Conservation (phyloP, 2,113 vertebrate genomes). For the Enhydra lutris region DNA sequence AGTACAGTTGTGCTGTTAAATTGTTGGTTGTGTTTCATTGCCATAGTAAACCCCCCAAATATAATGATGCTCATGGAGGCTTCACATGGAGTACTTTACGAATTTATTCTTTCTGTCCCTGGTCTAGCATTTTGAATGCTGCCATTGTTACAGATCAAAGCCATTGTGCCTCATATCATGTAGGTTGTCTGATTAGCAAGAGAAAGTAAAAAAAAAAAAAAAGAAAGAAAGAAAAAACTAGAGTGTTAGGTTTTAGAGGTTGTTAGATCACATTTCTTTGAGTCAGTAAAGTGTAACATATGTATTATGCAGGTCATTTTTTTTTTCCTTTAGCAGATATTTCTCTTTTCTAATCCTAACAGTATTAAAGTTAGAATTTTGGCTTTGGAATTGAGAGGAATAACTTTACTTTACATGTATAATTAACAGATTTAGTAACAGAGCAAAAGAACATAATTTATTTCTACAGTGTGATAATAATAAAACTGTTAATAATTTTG, state of each 20-base stretch:
- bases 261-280: conserved; percentile 55
- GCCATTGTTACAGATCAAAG: conserved; percentile 46
- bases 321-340: conserved; percentile 71
- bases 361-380: conserved; percentile 68
- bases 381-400: conserved; percentile 75
- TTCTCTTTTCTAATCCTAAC: conserved; percentile 63
- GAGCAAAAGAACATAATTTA: conserved; percentile 56
- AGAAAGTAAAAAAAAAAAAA: conserved; percentile 71
- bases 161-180: conserved; percentile 59
- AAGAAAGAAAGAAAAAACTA: conserved; percentile 62
- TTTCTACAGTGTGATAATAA: conserved; percentile 77
- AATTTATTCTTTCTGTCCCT: conserved; percentile 64
- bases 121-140: conserved; percentile 69
- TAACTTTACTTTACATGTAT: conserved; percentile 78
- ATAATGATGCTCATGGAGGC: conserved; percentile 52
- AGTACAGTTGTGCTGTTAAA: conserved; percentile 22
- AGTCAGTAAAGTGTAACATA: conserved; percentile 57
- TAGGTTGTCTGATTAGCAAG: conserved; percentile 71
- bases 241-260: conserved; percentile 61
- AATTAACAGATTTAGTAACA: conserved; percentile 79
- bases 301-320: conserved; percentile 68
- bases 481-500: conserved; percentile 80
- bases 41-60: conserved; percentile 57
- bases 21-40: conserved; percentile 57
- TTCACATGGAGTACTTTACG: conserved; percentile 67